These are phyloP conservation scores for Gandaritis pyraliata DNA, from an alignment of 2,888 invertebrate species.

Conservation along the genomic window DNA sequence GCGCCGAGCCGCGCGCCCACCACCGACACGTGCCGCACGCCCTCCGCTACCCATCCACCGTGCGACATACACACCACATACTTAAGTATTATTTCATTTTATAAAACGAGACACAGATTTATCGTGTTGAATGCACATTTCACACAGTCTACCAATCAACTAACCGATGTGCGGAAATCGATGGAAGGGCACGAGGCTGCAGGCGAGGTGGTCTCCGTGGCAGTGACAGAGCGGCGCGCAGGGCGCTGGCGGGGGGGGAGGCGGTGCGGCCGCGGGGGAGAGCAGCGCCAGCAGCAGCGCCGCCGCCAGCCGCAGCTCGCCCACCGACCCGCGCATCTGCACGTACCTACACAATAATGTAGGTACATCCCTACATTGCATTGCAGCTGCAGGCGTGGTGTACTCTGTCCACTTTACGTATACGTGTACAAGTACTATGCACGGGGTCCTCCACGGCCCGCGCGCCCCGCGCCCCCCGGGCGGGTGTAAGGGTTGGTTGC, in stretches of 20 bases:
- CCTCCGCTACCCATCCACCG: slow-evolving; percentile 42
- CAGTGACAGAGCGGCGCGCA: slow-evolving; percentile 61
- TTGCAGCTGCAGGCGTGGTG: too few relatives aligned
- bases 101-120: too few relatives aligned
- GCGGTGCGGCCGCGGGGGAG: slow-evolving; percentile 22
- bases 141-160: neutral
- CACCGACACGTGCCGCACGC: slow-evolving; percentile 88
- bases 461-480: too few relatives aligned
- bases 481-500: too few relatives aligned
- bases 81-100: too few relatives aligned
- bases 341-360: too few relatives aligned
- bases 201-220: slow-evolving; percentile 62
- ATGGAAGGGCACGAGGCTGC: slow-evolving; percentile 64
- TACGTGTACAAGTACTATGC: too few relatives aligned
- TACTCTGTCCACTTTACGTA: too few relatives aligned
- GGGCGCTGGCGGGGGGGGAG: slow-evolving; percentile 42
- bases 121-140: too few relatives aligned
- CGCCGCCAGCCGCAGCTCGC: slow-evolving; percentile 29
- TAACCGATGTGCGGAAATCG: slow-evolving; percentile 63
- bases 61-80: too few relatives aligned
- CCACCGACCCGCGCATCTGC: neutral
- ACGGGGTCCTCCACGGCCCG: too few relatives aligned
- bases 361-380: too few relatives aligned
- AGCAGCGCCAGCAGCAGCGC: slow-evolving; percentile 29
- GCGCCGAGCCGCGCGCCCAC: slow-evolving; percentile 86